Evolutionary conservation across 2,113 vertebrate genomes (phyloP), one percentile per base, ranked within the genome.

Genomic region (Microtus montanus): DNA sequence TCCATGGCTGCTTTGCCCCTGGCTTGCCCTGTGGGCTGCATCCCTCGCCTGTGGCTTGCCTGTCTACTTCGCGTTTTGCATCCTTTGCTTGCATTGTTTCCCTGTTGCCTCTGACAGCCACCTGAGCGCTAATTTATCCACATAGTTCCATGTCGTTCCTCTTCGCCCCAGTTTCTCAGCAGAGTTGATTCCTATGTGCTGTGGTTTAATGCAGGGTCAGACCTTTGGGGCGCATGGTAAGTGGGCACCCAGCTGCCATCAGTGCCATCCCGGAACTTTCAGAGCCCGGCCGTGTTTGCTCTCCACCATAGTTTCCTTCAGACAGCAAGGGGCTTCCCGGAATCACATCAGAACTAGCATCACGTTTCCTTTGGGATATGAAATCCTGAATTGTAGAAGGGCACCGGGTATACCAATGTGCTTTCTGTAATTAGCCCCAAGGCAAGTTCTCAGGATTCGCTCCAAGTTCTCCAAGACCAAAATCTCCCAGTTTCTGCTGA

Each of bases 371-470:
- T 3, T n/a, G 28, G 38, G 17, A 89, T 41, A 47, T 12, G 82
- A 58, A 77, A 28, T 90, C 54, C 44, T 84, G 20, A 58, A 11
- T n/a, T 41, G 15, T 54, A 47, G 66, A 74, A 85, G 54, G 63
- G 0, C 1, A 5, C 15, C 0, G 0, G 24, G 38, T 82, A 26
- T 58, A 58, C 79, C 35, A 26, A 54, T 7, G 52, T n/a, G 71
- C 52, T 82, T 11, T 58, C 78, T 54, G 7, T 61, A 61, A 82
- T 61, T 15, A 38, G 52, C 35, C 54, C 79, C 61, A 24, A 61
- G 22, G 9, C n/a, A 61, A 26, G 54, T 61, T 61, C 54, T 82
- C 79, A 82, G 26, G 54, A 5, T 61, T 38, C 2, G 11, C 35
- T 82, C 49, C n/a, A 61, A 82, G 35, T 58, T 71, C 17, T 71